Conservation (phyloP, 2,888 invertebrate genomes). For the Elysia crispata region DNA sequence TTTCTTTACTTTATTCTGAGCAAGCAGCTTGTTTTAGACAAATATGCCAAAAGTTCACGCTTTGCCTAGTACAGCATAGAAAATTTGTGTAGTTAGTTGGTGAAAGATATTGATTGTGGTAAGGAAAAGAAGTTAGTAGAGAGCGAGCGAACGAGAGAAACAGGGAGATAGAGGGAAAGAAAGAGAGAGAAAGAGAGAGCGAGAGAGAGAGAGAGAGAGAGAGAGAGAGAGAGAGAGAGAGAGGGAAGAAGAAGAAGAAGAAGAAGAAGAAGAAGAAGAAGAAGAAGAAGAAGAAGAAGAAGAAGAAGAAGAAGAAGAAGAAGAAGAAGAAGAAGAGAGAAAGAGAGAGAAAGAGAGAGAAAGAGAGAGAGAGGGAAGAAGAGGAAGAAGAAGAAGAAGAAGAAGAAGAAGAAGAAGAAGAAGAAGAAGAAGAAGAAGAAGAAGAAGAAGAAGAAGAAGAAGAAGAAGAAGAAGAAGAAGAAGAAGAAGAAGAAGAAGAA, state of each 20-base stretch:
- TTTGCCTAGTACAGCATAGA: too few species aligned
- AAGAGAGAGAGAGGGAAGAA: neutral
- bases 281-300: slow-evolving; percentile 17
- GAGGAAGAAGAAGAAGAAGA: slow-evolving; percentile 1
- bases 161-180: too few species aligned
- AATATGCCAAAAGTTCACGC: too few species aligned
- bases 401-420: neutral
- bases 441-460: neutral
- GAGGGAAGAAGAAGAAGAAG: neutral
- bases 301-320: slow-evolving; percentile 2
- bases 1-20: too few species aligned
- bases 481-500: too few species aligned
- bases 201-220: slow-evolving; percentile 15
- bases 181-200: too few species aligned
- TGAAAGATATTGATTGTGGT: too few species aligned
- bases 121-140: neutral
- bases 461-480: neutral
- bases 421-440: neutral
- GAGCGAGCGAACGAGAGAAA: too few species aligned
- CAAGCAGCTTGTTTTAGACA: too few species aligned
- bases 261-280: slow-evolving; percentile 15
- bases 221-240: neutral
- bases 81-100: too few species aligned
- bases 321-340: slow-evolving; percentile 14
- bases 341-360: slow-evolving; percentile 5